Evolutionary conservation across 1,140 invertebrate genomes (phyloP), one percentile per base, ranked within the genome.

Genomic region (Diorhabda carinulata): DNA sequence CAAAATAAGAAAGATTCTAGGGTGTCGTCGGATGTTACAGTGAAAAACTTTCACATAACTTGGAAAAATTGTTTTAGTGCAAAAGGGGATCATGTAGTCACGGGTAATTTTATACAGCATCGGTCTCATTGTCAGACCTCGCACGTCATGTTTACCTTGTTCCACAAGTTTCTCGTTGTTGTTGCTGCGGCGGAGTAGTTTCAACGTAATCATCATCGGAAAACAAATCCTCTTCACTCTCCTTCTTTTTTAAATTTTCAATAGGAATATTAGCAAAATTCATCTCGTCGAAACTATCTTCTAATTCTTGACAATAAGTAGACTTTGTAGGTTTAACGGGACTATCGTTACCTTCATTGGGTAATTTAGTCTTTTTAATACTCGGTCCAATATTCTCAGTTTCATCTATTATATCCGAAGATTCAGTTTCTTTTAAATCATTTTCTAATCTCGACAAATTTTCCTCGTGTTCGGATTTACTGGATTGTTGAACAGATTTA

Each of bases 121-220:
- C 25, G 25, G 25, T 25, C 25, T 25, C 25, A 1, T 25, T 25
- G 25, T 25, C 25, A 25, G 25, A 25, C 25, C 25, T 1, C 25
- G 25, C 25, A 25, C 25, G 25, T 25, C 25, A 56, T 56, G 6
- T 56, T 56, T 56, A 44, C 45, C 56, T 64, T 64, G 40, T 56
- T 57, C 63, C 25, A 56, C 3, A 41, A 57, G 2, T 10, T 43
- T 44, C 41, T 61, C 63, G 6, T 73, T 25, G 25, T 25, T 25
- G 25, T 25, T 25, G 65, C 67, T 78, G 77, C 60, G 74, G 73
- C 3, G 77, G 77, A 9, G 77, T 78, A 6, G 72, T 72, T 67
- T 78, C 76, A 5, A 77, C 70, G 42, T 78, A 57, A 61, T 75
- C 74, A 45, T 69, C 71, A 72, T 78, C 76, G n/a, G 66, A 72